Conservation (phyloP, 2,113 vertebrate species). For the Halcyon senegalensis region DNA sequence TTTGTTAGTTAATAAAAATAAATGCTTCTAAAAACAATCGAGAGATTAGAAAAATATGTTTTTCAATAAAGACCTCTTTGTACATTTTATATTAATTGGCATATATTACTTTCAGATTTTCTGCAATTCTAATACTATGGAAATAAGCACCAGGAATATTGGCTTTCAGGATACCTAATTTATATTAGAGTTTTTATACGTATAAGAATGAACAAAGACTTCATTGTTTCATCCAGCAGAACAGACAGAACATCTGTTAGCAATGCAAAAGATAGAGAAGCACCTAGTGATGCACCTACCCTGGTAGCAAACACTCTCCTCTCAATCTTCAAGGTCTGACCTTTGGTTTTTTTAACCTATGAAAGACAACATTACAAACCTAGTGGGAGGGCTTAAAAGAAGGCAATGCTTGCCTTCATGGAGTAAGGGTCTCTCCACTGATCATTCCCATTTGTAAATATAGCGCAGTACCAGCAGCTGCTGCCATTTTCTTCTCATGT, state of each 20-base stretch:
- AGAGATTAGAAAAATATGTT: conserved; percentile 56
- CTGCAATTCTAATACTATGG: conserved; percentile 35
- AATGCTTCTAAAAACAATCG: conserved; percentile 69
- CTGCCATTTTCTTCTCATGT: neutral
- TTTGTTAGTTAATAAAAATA: conserved; percentile 77
- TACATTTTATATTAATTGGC: conserved; percentile 46
- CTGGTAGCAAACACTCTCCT: neutral
- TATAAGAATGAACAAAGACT: neutral
- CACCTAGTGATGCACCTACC: neutral
- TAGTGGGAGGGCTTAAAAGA: neutral
- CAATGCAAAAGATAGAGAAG: neutral
- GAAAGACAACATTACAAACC: neutral
- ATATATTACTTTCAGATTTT: conserved; percentile 39
- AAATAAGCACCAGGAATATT: conserved; percentile 8
- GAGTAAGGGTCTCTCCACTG: neutral
- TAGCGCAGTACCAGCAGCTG: rapidly evolving
- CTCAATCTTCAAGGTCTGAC: neutral
- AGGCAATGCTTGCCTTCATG: neutral
- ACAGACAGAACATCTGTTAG: neutral
- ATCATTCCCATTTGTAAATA: neutral
- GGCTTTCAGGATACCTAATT: neutral
- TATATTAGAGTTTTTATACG: neutral
- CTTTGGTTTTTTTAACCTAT: neutral
- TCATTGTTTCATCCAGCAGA: neutral
- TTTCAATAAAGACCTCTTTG: conserved; percentile 23